phyloP scores from a whole-genome alignment of 2,797 vertebrate species.

The Monodelphis domestica region DNA sequence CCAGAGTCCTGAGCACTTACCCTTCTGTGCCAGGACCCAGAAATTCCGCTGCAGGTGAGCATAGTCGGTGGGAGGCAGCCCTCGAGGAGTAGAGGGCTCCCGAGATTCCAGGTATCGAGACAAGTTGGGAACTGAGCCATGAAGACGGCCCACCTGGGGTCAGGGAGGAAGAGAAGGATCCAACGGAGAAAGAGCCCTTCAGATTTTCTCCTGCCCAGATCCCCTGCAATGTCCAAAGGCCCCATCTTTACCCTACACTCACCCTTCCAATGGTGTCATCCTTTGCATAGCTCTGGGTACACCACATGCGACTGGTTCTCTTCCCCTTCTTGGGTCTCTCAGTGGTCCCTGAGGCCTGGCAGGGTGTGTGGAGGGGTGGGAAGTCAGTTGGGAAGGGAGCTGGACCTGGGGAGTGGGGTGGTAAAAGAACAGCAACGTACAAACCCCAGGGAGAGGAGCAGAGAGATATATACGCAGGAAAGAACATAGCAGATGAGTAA shows the following conservation, averaged over 20 bases:
- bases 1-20: conserved; percentile 65
- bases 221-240: not conserved
- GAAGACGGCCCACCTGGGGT: conserved; percentile 86
- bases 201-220: not conserved
- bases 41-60: conserved; percentile 93
- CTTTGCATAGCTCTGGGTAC: conserved; percentile 87
- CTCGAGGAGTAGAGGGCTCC: conserved; percentile 87
- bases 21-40: conserved; percentile 89
- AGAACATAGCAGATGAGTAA: not conserved
- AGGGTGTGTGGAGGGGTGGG: not conserved
- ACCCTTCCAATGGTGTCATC: conserved; percentile 85
- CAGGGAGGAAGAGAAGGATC: not conserved
- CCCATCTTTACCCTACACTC: conserved; percentile 6
- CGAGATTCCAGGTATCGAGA: conserved; percentile 91
- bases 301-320: conserved; percentile 85
- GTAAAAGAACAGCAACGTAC: not conserved
- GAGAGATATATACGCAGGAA: not conserved
- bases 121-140: conserved; percentile 91
- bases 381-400: too few relatives aligned
- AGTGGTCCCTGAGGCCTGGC: conserved; percentile 71
- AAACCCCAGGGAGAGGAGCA: not conserved
- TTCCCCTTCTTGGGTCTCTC: conserved; percentile 87
- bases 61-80: conserved; percentile 87
- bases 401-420: not conserved
- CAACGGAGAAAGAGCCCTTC: not conserved